phyloP scores from a whole-genome alignment of 2,113 vertebrate genomes.

The Hyperopisus bebe region DNA sequence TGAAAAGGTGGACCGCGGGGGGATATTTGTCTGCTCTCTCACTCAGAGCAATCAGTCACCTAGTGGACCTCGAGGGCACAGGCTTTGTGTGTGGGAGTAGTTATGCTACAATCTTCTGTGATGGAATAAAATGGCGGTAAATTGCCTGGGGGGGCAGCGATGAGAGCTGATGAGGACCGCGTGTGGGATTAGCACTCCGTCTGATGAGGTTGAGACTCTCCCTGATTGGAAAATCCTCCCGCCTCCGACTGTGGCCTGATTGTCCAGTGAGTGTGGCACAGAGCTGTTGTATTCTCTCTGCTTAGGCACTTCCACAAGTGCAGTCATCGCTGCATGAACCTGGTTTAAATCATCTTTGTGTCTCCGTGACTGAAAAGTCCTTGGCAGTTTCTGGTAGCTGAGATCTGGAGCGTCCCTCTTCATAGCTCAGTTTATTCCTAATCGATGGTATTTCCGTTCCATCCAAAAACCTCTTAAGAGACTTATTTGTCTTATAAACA shows the following conservation, averaged over 20 bases:
- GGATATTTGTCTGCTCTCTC: neutral
- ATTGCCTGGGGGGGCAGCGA: neutral
- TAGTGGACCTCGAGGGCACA: neutral
- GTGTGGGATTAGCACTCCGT: slow-evolving; percentile 10
- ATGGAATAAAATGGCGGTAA: slow-evolving; percentile 1
- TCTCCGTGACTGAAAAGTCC: neutral
- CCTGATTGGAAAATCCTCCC: neutral
- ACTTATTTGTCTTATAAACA: neutral
- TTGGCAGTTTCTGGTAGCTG: neutral
- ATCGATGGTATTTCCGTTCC: neutral
- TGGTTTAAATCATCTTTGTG: neutral
- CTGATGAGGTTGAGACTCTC: neutral
- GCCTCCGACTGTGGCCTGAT: neutral
- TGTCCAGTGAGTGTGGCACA: neutral
- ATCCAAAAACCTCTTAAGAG: neutral
- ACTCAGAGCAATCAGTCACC: neutral
- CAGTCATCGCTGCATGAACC: neutral
- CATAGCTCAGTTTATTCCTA: neutral
- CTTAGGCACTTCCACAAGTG: neutral
- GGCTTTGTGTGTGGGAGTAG: neutral
- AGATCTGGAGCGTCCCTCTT: neutral
- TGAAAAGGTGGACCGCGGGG: too few species aligned
- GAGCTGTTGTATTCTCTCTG: neutral
- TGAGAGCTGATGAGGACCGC: neutral
- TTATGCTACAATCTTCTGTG: slow-evolving; percentile 1